Evolutionary conservation across 2,888 invertebrate species (phyloP), one percentile per base, ranked within the genome.

Genomic region (Brachyptera risi): DNA sequence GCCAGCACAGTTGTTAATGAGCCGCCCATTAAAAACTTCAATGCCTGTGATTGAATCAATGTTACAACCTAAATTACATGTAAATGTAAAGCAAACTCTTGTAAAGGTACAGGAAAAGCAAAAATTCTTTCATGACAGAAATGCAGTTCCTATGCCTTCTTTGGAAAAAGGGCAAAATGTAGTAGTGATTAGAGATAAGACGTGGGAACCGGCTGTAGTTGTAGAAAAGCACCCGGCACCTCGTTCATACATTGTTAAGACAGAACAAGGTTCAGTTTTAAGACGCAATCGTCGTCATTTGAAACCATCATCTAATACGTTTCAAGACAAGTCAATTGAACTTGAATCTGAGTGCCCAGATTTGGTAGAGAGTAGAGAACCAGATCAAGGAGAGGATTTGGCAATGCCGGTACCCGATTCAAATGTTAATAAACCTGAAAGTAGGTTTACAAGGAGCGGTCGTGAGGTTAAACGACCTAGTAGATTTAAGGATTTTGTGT

Each of bases 181-280:
- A 9, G 51, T 51, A 9, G 15, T 51, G 15, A 31, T n/a, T n/a
- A n/a, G 31, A 31, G 31, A 17, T 17, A 31, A 31, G 5, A 21
- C 15, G 21, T 50, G 50, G 50, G 50, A 50, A 27, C 50, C 50
- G n/a, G 50, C 26, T 24, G 17, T 50, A 15, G 50, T 50, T 3
- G 26, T n/a, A 15, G 50, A 11, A 13, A 11, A 26, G 50, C 24
- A 27, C 26, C 26, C 3, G 11, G 27, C 50, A 26, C 50, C 50
- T 3, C 11, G 50, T n/a, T 51, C 51, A 15, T 51, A 51, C 31
- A 26, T 51, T n/a, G 51, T 51, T n/a, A 27, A 27, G 17, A 31
- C 27, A 7, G 51, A 51, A 35, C 27, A 27, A 3, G 51, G 51
- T 31, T 31, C 27, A 31, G 31, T 31, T n/a, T 31, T 31, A 7